phyloP scores from a whole-genome alignment of 2,888 invertebrate genomes.

The Hemaris fuciformis region DNA sequence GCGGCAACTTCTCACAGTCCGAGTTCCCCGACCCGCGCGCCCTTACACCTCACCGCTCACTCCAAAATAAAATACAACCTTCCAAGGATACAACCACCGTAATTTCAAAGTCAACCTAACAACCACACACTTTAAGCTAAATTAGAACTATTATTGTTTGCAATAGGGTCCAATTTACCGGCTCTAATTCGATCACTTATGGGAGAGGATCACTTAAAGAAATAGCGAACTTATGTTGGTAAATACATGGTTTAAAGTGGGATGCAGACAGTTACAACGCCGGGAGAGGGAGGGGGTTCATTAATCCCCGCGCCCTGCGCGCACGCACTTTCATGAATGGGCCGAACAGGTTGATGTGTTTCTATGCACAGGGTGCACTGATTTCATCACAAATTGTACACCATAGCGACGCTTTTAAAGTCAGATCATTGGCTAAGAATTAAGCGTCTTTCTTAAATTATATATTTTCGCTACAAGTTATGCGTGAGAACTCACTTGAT shows the following conservation, averaged over 20 bases:
- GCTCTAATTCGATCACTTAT: conserved; percentile 3
- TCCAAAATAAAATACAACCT: conserved; percentile 76
- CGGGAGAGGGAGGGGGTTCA: conserved; percentile 69
- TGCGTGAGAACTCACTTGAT: too few relatives aligned
- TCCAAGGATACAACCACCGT: conserved; percentile 79
- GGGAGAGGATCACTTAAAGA: conserved; percentile 20
- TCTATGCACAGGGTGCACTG: conserved; percentile 58
- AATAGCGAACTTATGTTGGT: conserved; percentile 33
- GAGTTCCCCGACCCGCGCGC: conserved; percentile 38
- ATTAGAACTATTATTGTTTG: conserved; percentile 36
- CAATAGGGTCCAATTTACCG: conserved; percentile 37
- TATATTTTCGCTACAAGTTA: too few relatives aligned
- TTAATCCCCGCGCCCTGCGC: conserved; percentile 82
- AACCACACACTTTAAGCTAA: conserved; percentile 36
- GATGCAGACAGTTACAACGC: conserved; percentile 59
- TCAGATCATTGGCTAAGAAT: too few relatives aligned
- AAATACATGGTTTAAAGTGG: conserved; percentile 36
- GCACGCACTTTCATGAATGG: conserved; percentile 82
- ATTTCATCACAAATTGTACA: conserved; percentile 19
- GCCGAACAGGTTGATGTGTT: conserved; percentile 80
- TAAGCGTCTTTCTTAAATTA: too few relatives aligned
- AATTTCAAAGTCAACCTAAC: conserved; percentile 62
- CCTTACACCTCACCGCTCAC: conserved; percentile 38
- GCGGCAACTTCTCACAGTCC: conserved; percentile 76
- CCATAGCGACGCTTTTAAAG: too few relatives aligned